Base-by-base conservation (phyloP, 2,888 invertebrate species). In the Diarsia dahlii region DNA sequence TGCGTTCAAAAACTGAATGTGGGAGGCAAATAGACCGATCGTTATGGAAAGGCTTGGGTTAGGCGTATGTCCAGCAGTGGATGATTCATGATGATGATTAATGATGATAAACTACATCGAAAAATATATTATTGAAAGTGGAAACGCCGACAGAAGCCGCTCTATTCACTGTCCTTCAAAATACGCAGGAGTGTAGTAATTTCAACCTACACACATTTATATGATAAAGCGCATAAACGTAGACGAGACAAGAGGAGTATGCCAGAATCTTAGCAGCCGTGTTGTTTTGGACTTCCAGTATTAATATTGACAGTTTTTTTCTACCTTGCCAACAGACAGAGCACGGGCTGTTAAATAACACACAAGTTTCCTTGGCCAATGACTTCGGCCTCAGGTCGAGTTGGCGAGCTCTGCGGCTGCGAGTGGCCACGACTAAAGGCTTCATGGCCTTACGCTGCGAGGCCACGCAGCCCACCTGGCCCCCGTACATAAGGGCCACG, bases 391-490 rank as follows among this genome's bases (percentile, higher is more conserved):
- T 95, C 2, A 92, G 94, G 6, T 91, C 94, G 52, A 96, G 95
- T 81, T 95, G 95, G 96, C 90, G 95, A 6, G 89, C 94, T 0
- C 88, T 95, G 4, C 89, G 92, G 54, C 81, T 95, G 34, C 88
- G 92, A 15, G 94, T 95, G 65, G 91, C 92, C 66, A 91, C 93
- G 0, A 82, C 91, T 0, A 88, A 89, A 60, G 91, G 92, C 1
- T 87, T 81, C 82, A 89, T 95, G 69, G 84, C 89, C 4, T 89
- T 96, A 13, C 92, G 94, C 23, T 96, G 96, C 71, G 95, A 95
- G 71, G 96, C 96, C 54, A 94, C 93, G 46, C 96, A 96, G 88
- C 95, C 95, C 0, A 93, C 93, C 8, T 90, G 91, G 88, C 96
- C 96, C 12, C 92, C 93, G 0, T 94, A 92, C 84, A 84, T 88